Conservation (phyloP, 2,888 invertebrate species). For the Ptychoptera albimana region DNA sequence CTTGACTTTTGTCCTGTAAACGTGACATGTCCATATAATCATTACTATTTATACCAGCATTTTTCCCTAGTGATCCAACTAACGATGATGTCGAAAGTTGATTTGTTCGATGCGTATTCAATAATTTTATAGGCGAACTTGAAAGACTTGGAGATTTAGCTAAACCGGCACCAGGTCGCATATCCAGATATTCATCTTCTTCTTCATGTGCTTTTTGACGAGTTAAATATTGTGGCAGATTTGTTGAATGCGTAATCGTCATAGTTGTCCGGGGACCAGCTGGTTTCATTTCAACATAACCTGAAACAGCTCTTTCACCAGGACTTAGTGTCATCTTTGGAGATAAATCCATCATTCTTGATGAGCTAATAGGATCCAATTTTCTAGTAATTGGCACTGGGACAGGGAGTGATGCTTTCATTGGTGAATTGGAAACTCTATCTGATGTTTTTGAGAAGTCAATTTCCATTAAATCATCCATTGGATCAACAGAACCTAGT, state of each 20-base stretch:
- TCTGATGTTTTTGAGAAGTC: constrained; percentile 39
- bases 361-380: constrained; percentile 4
- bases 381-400: constrained; percentile 11
- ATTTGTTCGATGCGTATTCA: constrained; percentile 5
- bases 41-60: constrained; percentile 1
- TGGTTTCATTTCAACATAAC: constrained; percentile 46
- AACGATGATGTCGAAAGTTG: not conserved
- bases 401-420: constrained; percentile 11
- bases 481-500: constrained; percentile 42
- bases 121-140: constrained; percentile 14
- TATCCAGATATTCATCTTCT: constrained; percentile 28
- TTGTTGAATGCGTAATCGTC: constrained; percentile 5
- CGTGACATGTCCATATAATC: constrained; percentile 13
- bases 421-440: constrained; percentile 5
- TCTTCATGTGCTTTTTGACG: constrained; percentile 9
- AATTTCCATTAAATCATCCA: constrained; percentile 73
- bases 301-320: constrained; percentile 16
- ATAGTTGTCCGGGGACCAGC: constrained; percentile 19
- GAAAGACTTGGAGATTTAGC: constrained; percentile 13
- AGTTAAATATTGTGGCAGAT: constrained; percentile 7
- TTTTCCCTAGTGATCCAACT: not conserved
- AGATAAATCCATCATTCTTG: constrained; percentile 14
- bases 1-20: constrained; percentile 6
- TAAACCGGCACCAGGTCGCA: constrained; percentile 25
- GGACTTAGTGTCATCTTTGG: constrained; percentile 14